phyloP scores from a whole-genome alignment of 2,888 invertebrate genomes.

The Siphlonurus alternatus region DNA sequence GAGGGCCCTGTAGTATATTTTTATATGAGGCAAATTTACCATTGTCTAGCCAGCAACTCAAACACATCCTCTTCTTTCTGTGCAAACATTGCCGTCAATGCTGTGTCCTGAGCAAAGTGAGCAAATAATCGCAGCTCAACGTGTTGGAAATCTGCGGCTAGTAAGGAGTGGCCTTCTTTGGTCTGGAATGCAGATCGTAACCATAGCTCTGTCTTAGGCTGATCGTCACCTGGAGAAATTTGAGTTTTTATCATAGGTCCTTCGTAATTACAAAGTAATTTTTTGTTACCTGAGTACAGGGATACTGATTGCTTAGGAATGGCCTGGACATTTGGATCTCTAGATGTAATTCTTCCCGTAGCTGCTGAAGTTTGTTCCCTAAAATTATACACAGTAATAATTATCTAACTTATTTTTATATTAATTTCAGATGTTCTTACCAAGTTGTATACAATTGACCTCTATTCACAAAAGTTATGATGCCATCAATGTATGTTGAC shows the following conservation, averaged over 20 bases:
- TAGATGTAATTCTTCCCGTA: conserved; percentile 32
- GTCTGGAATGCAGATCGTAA: conserved; percentile 26
- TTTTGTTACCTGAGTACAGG: background rate
- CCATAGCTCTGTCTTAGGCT: no score
- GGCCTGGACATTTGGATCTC: conserved; percentile 33
- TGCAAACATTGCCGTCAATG: conserved; percentile 22
- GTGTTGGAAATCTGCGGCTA: conserved; percentile 34
- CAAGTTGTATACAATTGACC: conserved; percentile 29
- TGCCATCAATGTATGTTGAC: conserved; percentile 30
- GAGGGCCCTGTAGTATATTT: no score
- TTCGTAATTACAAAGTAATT: background rate
- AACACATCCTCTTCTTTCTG: conserved; percentile 26
- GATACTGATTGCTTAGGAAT: conserved; percentile 27
- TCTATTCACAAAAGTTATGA: conserved; percentile 26
- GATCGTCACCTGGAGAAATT: background rate
- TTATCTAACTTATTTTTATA: background rate
- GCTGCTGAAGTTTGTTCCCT: conserved; percentile 33
- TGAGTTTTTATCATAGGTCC: background rate
- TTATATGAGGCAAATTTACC: no score
- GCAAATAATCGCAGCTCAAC: conserved; percentile 35
- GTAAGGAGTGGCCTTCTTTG: conserved; percentile 21
- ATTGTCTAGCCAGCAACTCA: conserved; percentile 5
- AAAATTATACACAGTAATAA: conserved; percentile 6
- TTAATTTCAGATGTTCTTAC: conserved; percentile 18
- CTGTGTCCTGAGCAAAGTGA: conserved; percentile 25